Conservation (phyloP, 2,113 vertebrate genomes). For the Peromyscus maniculatus region DNA sequence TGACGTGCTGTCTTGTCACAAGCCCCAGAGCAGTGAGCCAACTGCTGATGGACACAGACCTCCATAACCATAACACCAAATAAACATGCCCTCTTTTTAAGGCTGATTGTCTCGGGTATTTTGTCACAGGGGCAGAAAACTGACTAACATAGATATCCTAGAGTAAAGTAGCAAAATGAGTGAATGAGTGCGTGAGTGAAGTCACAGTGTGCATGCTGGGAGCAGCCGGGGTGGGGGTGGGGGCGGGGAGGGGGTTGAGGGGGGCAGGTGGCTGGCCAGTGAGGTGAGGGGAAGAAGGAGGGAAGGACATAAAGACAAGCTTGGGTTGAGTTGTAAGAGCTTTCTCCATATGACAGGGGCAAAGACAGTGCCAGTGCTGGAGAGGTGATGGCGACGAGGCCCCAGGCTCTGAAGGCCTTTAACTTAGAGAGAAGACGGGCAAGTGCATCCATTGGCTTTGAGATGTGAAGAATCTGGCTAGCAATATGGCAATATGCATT, state of each 20-base stretch:
- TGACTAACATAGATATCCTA: not conserved
- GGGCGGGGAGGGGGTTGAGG: too few species aligned
- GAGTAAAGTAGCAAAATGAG: not conserved
- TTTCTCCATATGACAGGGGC: not conserved
- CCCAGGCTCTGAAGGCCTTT: not conserved
- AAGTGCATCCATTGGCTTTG: not conserved
- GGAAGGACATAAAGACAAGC: not conserved
- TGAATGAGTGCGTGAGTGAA: not conserved
- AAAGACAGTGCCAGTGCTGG: not conserved
- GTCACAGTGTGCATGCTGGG: not conserved
- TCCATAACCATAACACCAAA: not conserved
- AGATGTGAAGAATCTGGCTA: not conserved
- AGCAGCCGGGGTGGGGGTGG: accelerated
- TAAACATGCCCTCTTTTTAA: not conserved
- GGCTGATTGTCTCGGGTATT: not conserved
- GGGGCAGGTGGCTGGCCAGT: not conserved
- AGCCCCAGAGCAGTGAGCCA: not conserved
- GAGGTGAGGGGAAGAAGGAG: not conserved
- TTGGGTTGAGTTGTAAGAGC: not conserved
- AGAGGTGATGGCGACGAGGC: not conserved
- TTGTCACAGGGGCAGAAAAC: not conserved
- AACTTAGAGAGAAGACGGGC: not conserved
- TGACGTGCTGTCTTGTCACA: not conserved
- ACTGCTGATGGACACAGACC: not conserved
- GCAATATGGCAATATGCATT: not conserved